Percentiles rank a stretch among this genome's conserved stretches.
phyloP scores from a whole-genome alignment of 2,797 vertebrate species.

The Atherinosoma microstoma region DNA sequence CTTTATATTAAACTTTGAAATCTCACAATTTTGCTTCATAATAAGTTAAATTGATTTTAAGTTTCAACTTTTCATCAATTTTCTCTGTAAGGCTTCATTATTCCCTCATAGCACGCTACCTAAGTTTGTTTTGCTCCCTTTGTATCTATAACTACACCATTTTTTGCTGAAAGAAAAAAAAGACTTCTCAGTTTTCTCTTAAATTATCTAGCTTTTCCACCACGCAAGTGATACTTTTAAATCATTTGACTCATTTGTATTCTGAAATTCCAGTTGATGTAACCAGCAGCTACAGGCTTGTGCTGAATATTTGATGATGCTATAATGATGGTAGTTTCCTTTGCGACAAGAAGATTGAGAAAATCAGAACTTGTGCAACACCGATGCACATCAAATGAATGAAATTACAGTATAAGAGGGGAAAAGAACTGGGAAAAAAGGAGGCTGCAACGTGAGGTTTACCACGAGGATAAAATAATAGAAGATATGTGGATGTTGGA shows the following conservation, averaged over 20 bases:
- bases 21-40: neutral
- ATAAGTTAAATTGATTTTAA: neutral
- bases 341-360: conserved; percentile 5
- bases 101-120: neutral
- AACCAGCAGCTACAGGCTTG: neutral
- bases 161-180: neutral
- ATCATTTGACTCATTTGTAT: neutral
- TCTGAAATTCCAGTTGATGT: neutral
- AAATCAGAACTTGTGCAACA: conserved; percentile 1
- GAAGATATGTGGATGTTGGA: neutral
- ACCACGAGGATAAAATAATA: neutral
- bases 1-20: neutral
- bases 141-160: neutral
- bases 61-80: neutral
- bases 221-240: neutral
- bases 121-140: neutral
- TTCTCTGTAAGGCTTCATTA: neutral
- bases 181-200: neutral
- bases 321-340: neutral
- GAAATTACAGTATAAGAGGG: neutral
- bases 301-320: neutral
- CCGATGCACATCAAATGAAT: neutral
- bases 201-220: neutral
- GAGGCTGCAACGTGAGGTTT: neutral
- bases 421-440: neutral